Evolutionary conservation across 2,888 invertebrate genomes (phyloP).

Genomic region (Psylliodes chrysocephalus): DNA sequence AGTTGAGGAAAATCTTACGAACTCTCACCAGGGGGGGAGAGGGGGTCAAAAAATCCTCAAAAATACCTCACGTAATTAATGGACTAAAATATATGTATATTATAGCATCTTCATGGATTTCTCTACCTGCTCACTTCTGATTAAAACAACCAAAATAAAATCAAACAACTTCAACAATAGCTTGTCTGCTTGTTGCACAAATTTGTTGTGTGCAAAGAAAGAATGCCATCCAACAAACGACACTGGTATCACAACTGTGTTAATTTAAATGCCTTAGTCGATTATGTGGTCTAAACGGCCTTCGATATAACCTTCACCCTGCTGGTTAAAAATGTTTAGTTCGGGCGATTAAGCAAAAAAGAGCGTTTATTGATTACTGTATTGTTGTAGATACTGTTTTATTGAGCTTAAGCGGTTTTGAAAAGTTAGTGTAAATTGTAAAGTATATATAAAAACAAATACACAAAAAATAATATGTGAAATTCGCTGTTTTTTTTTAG

Average conservation of each 20-base stretch:
- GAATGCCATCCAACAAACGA: constrained; percentile 19
- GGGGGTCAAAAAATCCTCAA: too few relatives aligned
- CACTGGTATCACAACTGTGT: constrained; percentile 13
- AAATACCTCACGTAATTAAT: too few relatives aligned
- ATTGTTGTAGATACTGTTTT: too few relatives aligned
- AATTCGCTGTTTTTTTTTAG: too few relatives aligned
- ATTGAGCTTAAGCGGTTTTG: too few relatives aligned
- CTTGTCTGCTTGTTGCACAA: constrained; percentile 10
- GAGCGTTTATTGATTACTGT: too few relatives aligned
- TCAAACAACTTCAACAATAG: not conserved
- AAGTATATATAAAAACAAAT: too few relatives aligned
- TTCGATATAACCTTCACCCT: constrained; percentile 40
- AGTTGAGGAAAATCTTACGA: too few relatives aligned
- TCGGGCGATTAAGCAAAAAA: not conserved
- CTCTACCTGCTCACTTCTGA: not conserved
- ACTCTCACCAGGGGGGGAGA: too few relatives aligned
- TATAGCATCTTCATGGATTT: not conserved
- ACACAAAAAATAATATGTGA: too few relatives aligned
- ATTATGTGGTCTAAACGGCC: constrained; percentile 43
- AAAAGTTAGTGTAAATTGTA: too few relatives aligned
- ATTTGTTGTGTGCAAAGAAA: constrained; percentile 19
- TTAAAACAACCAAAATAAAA: not conserved
- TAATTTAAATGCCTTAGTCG: constrained; percentile 40
- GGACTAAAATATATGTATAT: too few relatives aligned
- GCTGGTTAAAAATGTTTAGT: constrained; percentile 15